phyloP scores from a whole-genome alignment of 1,140 invertebrate species.

The Grapholita molesta region DNA sequence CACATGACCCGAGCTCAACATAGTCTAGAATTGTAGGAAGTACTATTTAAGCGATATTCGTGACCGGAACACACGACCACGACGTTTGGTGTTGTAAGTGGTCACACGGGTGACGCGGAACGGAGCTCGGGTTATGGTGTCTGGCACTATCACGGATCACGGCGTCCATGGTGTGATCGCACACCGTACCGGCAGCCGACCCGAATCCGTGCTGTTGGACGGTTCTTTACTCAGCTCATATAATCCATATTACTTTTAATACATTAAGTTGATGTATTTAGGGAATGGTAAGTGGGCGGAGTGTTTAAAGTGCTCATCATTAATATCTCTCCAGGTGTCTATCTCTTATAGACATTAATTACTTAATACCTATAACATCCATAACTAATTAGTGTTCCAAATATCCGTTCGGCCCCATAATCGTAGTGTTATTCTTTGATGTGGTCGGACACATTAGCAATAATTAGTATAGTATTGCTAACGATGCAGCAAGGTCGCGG shows the following conservation, averaged over 20 bases:
- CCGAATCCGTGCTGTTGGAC: too few species aligned
- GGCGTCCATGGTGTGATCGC: too few species aligned
- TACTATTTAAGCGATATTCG: not conserved
- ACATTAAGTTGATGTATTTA: too few species aligned
- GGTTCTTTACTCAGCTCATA: too few species aligned
- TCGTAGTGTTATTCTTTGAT: not conserved
- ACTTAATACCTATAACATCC: not conserved
- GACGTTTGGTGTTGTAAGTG: not conserved
- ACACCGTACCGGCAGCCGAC: too few species aligned
- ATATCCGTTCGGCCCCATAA: not conserved
- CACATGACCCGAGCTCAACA: not conserved
- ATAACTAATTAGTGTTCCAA: not conserved
- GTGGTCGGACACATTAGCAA: not conserved
- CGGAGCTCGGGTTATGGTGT: not conserved
- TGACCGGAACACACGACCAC: not conserved
- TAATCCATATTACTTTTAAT: too few species aligned
- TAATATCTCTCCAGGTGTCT: too few species aligned
- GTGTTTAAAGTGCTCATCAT: too few species aligned
- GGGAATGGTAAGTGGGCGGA: too few species aligned
- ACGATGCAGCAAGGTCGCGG: not conserved
- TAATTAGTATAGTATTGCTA: conserved; percentile 13
- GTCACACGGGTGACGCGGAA: not conserved
- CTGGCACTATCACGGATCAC: not conserved
- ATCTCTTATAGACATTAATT: too few species aligned
- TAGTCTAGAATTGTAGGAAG: not conserved